Evolutionary conservation across 2,797 vertebrate genomes (phyloP), one percentile per base, ranked within the genome.

Genomic region (Schizopygopsis malacanthus): DNA sequence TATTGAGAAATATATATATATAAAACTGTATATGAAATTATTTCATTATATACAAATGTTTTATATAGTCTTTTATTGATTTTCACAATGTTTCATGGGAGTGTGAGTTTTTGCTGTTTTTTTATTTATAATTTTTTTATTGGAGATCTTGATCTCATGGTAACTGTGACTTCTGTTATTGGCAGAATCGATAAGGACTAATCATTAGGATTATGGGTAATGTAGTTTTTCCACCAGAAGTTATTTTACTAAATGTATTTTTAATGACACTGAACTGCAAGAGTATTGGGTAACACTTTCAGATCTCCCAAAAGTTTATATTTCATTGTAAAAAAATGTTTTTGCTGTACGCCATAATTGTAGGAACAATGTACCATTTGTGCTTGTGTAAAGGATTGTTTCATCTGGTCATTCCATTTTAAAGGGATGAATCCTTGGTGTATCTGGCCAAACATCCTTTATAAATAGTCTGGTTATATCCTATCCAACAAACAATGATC

Each of bases 401-500:
- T 54, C 5, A 6, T 76, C 22, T 54, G 47, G 72, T 37, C 43
- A 28, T 33, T 28, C 4, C 73, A 77, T 33, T 43, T 78, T 16
- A 79, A 85, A 79, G n/a, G 39, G 22, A 61, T 59, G 7, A 43
- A 61, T 43, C 20, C 22, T 82, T 45, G 22, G 47, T 15, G 16
- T 45, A 43, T 72, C 52, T 72, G 39, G 41, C 43, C 20, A 69
- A 43, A 16, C 6, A 43, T 45, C 5, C 2, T 84, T 77, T 52
- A 56, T 56, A 56, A 70, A 69, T 28, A 33, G n/a, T 69, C 63
- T 79, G 39, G 12, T 41, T 84, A 37, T 39, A 70, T 41, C 45
- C 39, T 33, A 12, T 43, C 50, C 71, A 79, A 70, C 20, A 41
- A 70, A 25, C 13, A 9, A 70, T 41, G 52, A 13, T 83, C 4